Evolutionary conservation across 2,888 invertebrate genomes (phyloP), one percentile per base, ranked within the genome.

Genomic region (Drosophila prolongata): DNA sequence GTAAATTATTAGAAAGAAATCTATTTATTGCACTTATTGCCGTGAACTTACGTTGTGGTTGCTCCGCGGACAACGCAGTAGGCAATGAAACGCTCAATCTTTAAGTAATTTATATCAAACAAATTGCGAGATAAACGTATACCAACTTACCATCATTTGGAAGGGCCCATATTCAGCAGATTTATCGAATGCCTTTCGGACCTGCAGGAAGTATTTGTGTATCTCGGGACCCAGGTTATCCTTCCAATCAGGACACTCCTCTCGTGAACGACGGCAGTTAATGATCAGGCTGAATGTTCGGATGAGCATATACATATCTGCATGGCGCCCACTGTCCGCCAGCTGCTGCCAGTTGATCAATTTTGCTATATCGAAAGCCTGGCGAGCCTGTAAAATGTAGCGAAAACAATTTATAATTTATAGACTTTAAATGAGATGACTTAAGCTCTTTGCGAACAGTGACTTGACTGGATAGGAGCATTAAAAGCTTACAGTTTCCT

Each of bases 51-150:
- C 64, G 13, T 30, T 2, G 55, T 40, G 8, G 55, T 52, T 3
- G 68, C 54, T 4, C 71, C 82, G 11, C 69, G 70, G 2, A 81
- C 46, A 10, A 80, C 44, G 47, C 86, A 81, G 50, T 79, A 81
- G 0, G 71, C 77, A 43, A 85, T 69, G 19, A 50, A 80, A 1
- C 86, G 85, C 24, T 80, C 85, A 24, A 85, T n/a, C 80, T 80
- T 56, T 0, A 52, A 65, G 1, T 1, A 34, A 35, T 10, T 14
- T 13, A 16, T 9, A 24, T 1, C 11, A 11, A n/a, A 30, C 19
- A 1, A 4, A n/a, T 38, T 19, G 1, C 13, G 1, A 16, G 1
- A 11, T 0, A 1, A 10, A 13, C 2, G 1, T 3, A 13, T 6
- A n/a, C 1, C 14, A 30, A 53, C 38, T 38, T n/a, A 77, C 87